Conservation (phyloP, 1,140 invertebrate species). For the Aradophagus sp. region DNA sequence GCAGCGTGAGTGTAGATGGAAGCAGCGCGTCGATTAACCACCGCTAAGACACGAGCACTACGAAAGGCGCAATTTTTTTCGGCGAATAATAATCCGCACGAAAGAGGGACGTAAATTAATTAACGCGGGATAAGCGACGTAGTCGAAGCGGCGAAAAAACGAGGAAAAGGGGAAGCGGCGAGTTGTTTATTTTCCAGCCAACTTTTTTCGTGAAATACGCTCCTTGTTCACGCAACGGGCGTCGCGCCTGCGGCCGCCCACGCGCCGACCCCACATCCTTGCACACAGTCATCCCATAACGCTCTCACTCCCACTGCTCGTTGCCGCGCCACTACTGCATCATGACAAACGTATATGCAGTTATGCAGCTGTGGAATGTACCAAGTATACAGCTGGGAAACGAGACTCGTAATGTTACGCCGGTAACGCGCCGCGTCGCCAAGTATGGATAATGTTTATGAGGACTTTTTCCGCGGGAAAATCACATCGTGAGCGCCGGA, state of each 20-base stretch:
- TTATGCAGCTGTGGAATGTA: slow-evolving; percentile 43
- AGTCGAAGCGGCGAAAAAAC: neutral
- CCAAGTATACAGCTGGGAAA: slow-evolving; percentile 38
- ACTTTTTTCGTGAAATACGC: slow-evolving; percentile 46
- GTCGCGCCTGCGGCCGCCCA: slow-evolving; percentile 75
- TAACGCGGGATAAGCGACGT: neutral
- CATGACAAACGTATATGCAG: slow-evolving; percentile 45
- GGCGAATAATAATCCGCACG: slow-evolving; percentile 5
- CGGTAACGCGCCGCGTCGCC: slow-evolving; percentile 27
- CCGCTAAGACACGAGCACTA: slow-evolving; percentile 1
- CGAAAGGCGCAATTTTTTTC: neutral
- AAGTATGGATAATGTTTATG: slow-evolving; percentile 38
- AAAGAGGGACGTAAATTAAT: neutral
- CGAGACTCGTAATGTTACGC: slow-evolving; percentile 37
- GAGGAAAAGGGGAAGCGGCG: neutral
- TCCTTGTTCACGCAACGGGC: slow-evolving; percentile 68
- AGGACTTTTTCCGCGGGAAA: slow-evolving; percentile 12
- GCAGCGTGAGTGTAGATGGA: slow-evolving; percentile 14
- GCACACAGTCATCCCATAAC: slow-evolving; percentile 59
- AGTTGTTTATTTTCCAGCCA: slow-evolving; percentile 37
- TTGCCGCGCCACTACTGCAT: slow-evolving; percentile 30
- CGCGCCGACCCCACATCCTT: slow-evolving; percentile 72
- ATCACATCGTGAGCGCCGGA: slow-evolving; percentile 5
- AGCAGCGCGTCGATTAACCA: slow-evolving; percentile 26
- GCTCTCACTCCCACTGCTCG: slow-evolving; percentile 55